phyloP scores from a whole-genome alignment of 2,797 vertebrate genomes.

The Pelodytes ibericus region DNA sequence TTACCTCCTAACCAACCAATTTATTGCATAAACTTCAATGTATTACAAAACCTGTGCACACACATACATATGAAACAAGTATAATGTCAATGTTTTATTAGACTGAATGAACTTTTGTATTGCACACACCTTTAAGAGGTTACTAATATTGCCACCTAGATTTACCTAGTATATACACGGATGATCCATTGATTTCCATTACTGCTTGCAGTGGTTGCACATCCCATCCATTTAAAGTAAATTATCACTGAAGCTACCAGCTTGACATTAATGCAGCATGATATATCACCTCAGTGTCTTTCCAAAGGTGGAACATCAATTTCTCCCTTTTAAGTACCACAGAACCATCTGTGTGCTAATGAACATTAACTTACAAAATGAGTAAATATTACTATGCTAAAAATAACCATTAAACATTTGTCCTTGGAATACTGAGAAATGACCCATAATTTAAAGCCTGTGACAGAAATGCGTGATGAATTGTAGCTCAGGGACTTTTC shows the following conservation, averaged over 20 bases:
- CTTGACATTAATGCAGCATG: constrained; percentile 49
- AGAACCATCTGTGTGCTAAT: constrained; percentile 24
- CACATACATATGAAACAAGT: too few relatives aligned
- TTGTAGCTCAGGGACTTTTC: constrained; percentile 40
- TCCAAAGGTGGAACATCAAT: constrained; percentile 30
- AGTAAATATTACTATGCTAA: constrained; percentile 35
- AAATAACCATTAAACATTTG: constrained; percentile 27
- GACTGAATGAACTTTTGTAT: too few relatives aligned
- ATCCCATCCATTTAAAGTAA: constrained; percentile 35
- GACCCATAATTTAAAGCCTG: constrained; percentile 34
- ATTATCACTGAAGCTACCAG: constrained; percentile 23
- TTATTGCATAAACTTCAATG: too few relatives aligned
- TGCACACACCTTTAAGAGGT: too few relatives aligned
- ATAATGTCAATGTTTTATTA: too few relatives aligned
- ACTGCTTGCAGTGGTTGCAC: constrained; percentile 10
- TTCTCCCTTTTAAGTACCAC: constrained; percentile 7
- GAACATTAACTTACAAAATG: constrained; percentile 40
- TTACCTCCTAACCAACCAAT: too few relatives aligned
- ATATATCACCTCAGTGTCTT: constrained; percentile 39
- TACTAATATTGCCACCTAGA: too few relatives aligned
- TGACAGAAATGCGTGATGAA: constrained; percentile 46
- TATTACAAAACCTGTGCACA: too few relatives aligned
- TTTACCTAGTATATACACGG: too few relatives aligned
- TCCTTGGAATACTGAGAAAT: constrained; percentile 42
- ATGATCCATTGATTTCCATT: constrained; percentile 48